Evolutionary conservation across 2,888 invertebrate species (phyloP), one percentile per base, ranked within the genome.

Genomic region (Incurvaria masculella): DNA sequence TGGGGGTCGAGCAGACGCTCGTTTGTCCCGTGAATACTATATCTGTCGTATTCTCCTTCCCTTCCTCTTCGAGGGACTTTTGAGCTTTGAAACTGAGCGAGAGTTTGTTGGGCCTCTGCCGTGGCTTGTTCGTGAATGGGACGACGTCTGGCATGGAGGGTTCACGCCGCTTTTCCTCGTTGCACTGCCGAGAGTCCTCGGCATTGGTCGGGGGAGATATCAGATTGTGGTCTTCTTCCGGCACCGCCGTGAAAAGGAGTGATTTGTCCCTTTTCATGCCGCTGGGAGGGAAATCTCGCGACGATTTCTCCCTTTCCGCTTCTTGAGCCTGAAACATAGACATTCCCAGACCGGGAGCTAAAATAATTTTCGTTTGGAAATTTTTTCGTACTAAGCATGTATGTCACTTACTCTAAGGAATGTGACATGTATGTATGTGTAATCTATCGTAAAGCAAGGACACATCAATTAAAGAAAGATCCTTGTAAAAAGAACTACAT

Each of bases 231-330:
- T 84, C 85, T 61, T 92, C 91, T 71, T 91, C 91, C 2, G 90
- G 89, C 45, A 91, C 91, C 4, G 91, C 88, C 0, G 91, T 90
- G 60, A 91, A 91, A 26, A 91, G 85, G 2, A 90, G 67, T 0
- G 91, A 90, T 53, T 88, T 87, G 63, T 91, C 91, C 45, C 90
- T 76, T 68, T 89, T 91, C 81, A 91, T 86, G 27, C 83, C 80
- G 0, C 63, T 60, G 55, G 69, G 72, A 2, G 74, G 72, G 47
- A 68, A 69, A 1, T 83, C 81, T 1, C 81, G 63, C 48, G 69
- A 59, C 50, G 69, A 57, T 65, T 80, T 75, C 60, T 83, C 72
- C 27, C 72, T 61, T 54, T 73, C 68, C 1, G 64, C 63, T 65
- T 82, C 74, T 60, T 73, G 69, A 52, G 62, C 72, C 81, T 81